Evolutionary conservation across 35 echinoderm and acorn worm genomes (phyloP), one percentile per base, ranked within the genome.

Genomic region (Apostichopus japonicus): DNA sequence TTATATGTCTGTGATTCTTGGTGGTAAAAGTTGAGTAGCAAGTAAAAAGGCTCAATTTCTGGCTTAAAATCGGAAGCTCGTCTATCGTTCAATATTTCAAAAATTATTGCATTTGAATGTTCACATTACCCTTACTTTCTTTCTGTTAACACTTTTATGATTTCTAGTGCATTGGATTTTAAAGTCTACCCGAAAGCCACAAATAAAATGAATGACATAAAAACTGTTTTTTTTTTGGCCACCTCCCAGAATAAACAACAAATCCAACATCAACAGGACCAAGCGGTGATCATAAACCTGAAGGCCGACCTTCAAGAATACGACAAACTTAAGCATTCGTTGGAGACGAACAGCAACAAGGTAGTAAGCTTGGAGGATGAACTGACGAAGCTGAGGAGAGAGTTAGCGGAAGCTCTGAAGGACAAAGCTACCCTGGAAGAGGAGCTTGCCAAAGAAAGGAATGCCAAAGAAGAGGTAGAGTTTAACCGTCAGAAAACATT

Each of bases 341-440:
- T 53, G 71, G 90, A 77, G 23, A 55, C 71, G 6, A 73, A 84
- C 54, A 65, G 53, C 87, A 98, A 94, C 82, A 94, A 92, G 14
- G 61, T 91, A 17, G 61, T 75, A 8, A 89, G 72, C 16, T 77
- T 94, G 10, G 95, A 99, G 72, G 88, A 82, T 7, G 95, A 99
- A 87, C 23, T 96, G 15, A 94, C 92, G 19, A 93, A 65, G 77
- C 87, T 99, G 56, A 92, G 92, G 15, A 80, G 87, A 52, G 96
- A 97, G 44, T 75, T 97, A 7, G 93, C 86, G 14, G 77, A 93
- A 23, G 67, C 79, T 44, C 23, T 72, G 55, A 79, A 94, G 27
- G 58, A 78, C 24, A 94, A 90, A 61, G 55, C 84, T 7, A 24
- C 23, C 13, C 55, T 78, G 25, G 86, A 94, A 81, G 79, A 89